phyloP scores from a whole-genome alignment of 2,888 invertebrate species.

The Drosophila fungiperda region DNA sequence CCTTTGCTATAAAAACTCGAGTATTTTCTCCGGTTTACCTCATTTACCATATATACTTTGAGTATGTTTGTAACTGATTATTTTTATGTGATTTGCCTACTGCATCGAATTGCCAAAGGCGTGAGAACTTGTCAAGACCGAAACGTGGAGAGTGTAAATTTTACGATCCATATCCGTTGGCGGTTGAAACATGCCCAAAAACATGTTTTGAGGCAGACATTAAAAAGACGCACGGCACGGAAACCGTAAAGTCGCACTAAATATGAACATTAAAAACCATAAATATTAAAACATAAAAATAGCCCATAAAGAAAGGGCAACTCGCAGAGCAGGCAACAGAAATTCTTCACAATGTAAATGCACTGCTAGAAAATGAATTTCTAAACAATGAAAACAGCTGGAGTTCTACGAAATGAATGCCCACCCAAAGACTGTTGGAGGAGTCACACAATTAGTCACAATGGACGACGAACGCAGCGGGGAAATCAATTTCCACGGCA shows the following conservation, averaged over 20 bases:
- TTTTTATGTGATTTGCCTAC: slow-evolving; percentile 6
- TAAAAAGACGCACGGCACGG: slow-evolving; percentile 31
- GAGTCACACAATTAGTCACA: slow-evolving; percentile 72
- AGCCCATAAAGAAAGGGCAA: slow-evolving; percentile 38
- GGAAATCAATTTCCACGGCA: slow-evolving; percentile 59
- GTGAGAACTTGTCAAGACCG: slow-evolving; percentile 61
- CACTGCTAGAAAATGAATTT: slow-evolving; percentile 61
- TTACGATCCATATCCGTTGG: slow-evolving; percentile 70
- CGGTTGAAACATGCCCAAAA: slow-evolving; percentile 29
- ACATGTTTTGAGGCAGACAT: slow-evolving; percentile 43
- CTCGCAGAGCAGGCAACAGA: slow-evolving; percentile 16
- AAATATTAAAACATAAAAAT: slow-evolving; percentile 77
- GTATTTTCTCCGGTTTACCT: background rate
- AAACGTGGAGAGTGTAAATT: slow-evolving; percentile 45
- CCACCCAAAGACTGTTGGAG: slow-evolving; percentile 58
- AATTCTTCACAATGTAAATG: slow-evolving; percentile 46
- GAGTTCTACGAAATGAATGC: slow-evolving; percentile 51
- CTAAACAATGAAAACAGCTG: slow-evolving; percentile 69
- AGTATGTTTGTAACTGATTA: slow-evolving; percentile 1
- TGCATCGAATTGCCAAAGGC: slow-evolving; percentile 1
- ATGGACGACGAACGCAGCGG: slow-evolving; percentile 16
- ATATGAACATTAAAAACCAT: slow-evolving; percentile 73
- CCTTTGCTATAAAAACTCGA: background rate
- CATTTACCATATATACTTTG: background rate
- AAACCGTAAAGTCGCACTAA: slow-evolving; percentile 62